A percentile compares a stretch with the other conserved stretches of the same genome.
phyloP scores from a whole-genome alignment of 2,888 invertebrate genomes.

The Catonia carolina region DNA sequence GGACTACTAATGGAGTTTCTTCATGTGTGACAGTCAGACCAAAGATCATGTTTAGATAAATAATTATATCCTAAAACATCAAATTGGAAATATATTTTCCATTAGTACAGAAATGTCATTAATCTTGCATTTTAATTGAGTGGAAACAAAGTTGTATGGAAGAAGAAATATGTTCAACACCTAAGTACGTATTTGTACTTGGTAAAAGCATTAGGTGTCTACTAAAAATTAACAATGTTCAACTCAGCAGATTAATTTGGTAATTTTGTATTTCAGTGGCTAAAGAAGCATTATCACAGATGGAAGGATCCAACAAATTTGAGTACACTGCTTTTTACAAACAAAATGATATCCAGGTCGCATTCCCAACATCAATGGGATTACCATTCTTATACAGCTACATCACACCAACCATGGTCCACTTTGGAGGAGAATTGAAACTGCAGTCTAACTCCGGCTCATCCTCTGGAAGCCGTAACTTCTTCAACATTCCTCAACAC shows the following conservation, averaged over 20 bases:
- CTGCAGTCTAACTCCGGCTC: constrained; percentile 42
- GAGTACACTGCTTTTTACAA: constrained; percentile 56
- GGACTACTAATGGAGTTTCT: no score
- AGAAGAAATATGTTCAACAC: background rate
- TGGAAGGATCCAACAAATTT: constrained; percentile 47
- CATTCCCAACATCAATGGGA: constrained; percentile 65
- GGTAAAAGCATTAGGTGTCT: no score
- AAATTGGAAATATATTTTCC: no score
- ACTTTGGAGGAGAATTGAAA: constrained; percentile 47
- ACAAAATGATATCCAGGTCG: constrained; percentile 52
- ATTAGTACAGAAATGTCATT: no score
- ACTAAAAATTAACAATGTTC: background rate
- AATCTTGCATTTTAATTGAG: no score
- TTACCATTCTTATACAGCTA: constrained; percentile 60
- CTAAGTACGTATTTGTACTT: background rate
- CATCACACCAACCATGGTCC: constrained; percentile 52
- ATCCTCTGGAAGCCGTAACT: constrained; percentile 29
- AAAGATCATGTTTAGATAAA: no score
- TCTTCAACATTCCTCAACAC: constrained; percentile 39
- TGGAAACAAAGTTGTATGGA: no score
- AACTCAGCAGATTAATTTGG: background rate
- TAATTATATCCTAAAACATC: no score
- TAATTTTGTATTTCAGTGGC: constrained; percentile 38
- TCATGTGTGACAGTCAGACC: no score
- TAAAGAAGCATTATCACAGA: constrained; percentile 41